A percentile compares a stretch with the other conserved stretches of the same genome.
Conservation (phyloP, 2,888 invertebrate genomes). For the Hirtodrosophila histrioides region DNA sequence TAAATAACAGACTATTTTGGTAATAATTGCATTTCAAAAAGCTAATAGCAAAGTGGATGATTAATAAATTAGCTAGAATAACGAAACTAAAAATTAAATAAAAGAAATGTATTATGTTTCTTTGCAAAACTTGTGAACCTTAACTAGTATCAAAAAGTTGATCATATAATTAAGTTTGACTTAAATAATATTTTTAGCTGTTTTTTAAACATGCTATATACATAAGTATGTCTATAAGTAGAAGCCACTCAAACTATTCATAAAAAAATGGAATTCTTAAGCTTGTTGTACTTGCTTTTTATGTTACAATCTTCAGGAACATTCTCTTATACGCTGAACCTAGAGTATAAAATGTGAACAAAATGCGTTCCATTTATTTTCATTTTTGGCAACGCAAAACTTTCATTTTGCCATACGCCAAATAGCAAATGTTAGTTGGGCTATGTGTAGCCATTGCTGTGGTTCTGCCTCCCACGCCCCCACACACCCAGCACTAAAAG, state of each 20-base stretch:
- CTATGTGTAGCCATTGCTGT: slow-evolving; percentile 11
- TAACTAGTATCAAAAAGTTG: too few relatives aligned
- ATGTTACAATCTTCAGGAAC: slow-evolving; percentile 9
- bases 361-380: slow-evolving; percentile 62
- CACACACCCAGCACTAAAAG: slow-evolving; percentile 16
- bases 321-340: background rate
- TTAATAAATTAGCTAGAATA: too few relatives aligned
- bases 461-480: slow-evolving; percentile 11
- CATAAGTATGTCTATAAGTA: too few relatives aligned
- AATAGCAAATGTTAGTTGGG: slow-evolving; percentile 56
- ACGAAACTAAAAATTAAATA: too few relatives aligned
- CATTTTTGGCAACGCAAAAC: slow-evolving; percentile 57
- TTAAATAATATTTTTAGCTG: too few relatives aligned
- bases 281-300: background rate
- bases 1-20: too few relatives aligned
- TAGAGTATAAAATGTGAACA: slow-evolving; percentile 22
- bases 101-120: too few relatives aligned
- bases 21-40: too few relatives aligned
- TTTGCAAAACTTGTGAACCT: too few relatives aligned
- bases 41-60: too few relatives aligned
- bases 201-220: background rate
- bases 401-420: slow-evolving; percentile 44
- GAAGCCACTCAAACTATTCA: background rate
- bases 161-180: too few relatives aligned
- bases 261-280: background rate